Percentiles rank a stretch among this genome's conserved stretches.
These are phyloP conservation scores for Tyto alba DNA, from an alignment of 2,113 vertebrate genomes.

Conservation along the genomic window DNA sequence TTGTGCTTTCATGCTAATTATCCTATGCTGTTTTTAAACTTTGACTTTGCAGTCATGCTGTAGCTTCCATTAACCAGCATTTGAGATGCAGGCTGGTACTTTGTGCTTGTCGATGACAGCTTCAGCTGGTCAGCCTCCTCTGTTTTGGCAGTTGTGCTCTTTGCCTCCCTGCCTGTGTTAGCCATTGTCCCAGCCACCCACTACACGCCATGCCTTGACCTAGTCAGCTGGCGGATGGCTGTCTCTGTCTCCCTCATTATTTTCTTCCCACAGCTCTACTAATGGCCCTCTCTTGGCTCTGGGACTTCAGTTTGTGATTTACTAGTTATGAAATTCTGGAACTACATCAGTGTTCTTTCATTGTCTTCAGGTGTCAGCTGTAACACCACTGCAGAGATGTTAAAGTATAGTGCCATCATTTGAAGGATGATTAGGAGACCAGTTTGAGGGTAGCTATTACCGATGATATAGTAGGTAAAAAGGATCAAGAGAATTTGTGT, in stretches of 20 bases:
- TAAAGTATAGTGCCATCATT: not conserved
- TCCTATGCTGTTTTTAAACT: not conserved
- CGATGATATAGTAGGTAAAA: not conserved
- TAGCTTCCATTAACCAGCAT: not conserved
- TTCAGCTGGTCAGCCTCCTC: not conserved
- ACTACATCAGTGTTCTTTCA: not conserved
- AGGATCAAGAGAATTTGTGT: not conserved
- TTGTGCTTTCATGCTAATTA: not conserved
- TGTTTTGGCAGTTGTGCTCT: not conserved
- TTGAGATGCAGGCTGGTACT: not conserved
- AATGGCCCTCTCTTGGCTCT: not conserved
- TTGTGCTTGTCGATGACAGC: not conserved
- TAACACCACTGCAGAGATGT: not conserved
- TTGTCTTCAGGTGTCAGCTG: not conserved
- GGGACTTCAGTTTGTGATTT: not conserved
- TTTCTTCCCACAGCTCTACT: not conserved
- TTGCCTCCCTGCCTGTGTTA: not conserved
- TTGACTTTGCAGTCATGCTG: not conserved
- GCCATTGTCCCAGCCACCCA: not conserved
- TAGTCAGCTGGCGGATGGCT: not conserved
- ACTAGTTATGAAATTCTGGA: not conserved
- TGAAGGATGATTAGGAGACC: not conserved
- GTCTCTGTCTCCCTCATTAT: not conserved
- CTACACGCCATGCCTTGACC: rapidly evolving
- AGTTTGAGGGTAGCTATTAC: not conserved